phyloP scores from a whole-genome alignment of 2,888 invertebrate genomes.

The Salticus scenicus region DNA sequence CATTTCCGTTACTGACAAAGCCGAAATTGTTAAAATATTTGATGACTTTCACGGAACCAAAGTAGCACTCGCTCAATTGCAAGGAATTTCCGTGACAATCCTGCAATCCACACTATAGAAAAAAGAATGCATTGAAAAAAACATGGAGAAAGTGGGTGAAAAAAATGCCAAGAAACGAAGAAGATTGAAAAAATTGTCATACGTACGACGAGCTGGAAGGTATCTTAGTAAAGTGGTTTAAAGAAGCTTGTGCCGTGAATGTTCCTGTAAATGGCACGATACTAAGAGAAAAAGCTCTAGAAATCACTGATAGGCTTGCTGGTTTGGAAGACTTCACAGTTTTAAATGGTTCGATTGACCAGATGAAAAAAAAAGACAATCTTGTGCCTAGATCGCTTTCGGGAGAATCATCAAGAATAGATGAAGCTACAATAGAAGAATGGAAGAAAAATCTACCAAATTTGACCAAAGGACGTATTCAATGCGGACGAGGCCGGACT shows the following conservation, averaged over 20 bases:
- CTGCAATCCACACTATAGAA: conserved; percentile 2
- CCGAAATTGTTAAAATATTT: not conserved
- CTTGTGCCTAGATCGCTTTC: not conserved
- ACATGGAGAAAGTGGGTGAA: not conserved
- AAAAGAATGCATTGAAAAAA: not conserved
- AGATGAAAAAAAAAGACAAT: conserved; percentile 20
- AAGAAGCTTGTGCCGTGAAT: no score
- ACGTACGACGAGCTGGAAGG: no score
- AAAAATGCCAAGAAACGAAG: no score
- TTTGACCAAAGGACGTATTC: conserved; percentile 28
- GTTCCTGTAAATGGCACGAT: no score
- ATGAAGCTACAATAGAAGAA: conserved; percentile 13
- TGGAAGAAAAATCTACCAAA: conserved; percentile 29
- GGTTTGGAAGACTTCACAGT: conserved; percentile 16
- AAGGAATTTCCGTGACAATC: not conserved
- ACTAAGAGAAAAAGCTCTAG: not conserved
- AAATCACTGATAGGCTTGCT: not conserved
- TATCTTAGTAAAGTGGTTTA: no score
- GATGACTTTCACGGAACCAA: conserved; percentile 8
- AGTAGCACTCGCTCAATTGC: not conserved
- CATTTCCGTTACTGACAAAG: not conserved
- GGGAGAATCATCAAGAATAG: no score
- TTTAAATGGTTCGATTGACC: conserved; percentile 31
- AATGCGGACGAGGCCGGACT: not conserved
- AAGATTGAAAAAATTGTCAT: no score